Evolutionary conservation across 2,888 invertebrate species (phyloP).

Genomic region (Dasysyrphus tricinctus): DNA sequence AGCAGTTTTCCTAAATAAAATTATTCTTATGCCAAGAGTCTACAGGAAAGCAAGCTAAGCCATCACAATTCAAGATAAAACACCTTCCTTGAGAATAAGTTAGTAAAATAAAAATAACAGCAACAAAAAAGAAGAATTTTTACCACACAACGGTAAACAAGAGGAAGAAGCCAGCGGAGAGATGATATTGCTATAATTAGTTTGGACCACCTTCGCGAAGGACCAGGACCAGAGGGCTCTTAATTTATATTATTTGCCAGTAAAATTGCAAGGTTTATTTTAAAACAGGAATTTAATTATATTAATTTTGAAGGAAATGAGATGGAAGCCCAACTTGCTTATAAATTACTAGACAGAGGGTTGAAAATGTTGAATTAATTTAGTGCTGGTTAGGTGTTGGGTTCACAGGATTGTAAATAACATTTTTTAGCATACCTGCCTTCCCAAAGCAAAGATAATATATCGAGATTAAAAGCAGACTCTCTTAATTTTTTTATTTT

Average conservation of each 20-base stretch:
- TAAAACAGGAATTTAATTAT: conserved; percentile 67
- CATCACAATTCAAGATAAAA: background rate
- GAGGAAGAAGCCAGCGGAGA: conserved; percentile 18
- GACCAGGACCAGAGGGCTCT: conserved; percentile 50
- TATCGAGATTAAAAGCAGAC: no score
- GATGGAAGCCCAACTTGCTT: background rate
- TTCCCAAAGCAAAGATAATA: no score
- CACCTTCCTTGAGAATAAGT: conserved; percentile 8
- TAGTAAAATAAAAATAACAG: conserved; percentile 11
- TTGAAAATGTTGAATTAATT: conserved; percentile 30
- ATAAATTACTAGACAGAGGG: background rate
- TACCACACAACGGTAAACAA: conserved; percentile 28
- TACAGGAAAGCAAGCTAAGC: conserved; percentile 7
- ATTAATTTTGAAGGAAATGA: conserved; percentile 57
- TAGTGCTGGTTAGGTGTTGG: background rate
- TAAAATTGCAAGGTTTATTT: conserved; percentile 66
- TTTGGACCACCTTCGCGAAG: conserved; percentile 32
- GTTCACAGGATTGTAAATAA: background rate
- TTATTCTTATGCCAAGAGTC: conserved; percentile 89
- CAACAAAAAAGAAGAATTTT: conserved; percentile 14
- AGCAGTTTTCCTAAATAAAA: conserved; percentile 89
- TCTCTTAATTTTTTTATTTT: no score
- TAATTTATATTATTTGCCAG: conserved; percentile 73
- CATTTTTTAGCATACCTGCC: no score
- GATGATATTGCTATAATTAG: conserved; percentile 69